phyloP scores from a whole-genome alignment of 2,113 vertebrate genomes.

The Arizona elegans region DNA sequence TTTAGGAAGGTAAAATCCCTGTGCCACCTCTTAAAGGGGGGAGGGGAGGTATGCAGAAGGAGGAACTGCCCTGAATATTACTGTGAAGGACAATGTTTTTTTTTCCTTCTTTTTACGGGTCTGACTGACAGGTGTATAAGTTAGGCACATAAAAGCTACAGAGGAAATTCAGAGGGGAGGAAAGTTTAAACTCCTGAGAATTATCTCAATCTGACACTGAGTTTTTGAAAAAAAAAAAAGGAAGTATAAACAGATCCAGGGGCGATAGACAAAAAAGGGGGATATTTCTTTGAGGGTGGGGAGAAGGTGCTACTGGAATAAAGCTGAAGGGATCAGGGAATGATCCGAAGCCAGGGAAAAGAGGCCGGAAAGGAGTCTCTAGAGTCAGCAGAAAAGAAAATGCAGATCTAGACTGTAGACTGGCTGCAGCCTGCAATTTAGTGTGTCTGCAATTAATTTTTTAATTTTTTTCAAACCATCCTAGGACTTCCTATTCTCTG shows the following conservation, averaged over 20 bases:
- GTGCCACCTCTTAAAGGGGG: background rate
- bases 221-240: background rate
- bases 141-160: background rate
- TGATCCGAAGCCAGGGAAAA: background rate
- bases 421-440: background rate
- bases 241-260: background rate
- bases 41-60: background rate
- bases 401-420: background rate
- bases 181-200: background rate
- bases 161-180: background rate
- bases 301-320: background rate
- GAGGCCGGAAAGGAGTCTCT: background rate
- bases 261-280: background rate
- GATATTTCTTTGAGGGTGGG: background rate
- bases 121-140: background rate
- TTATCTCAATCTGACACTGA: background rate
- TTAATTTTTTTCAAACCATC: background rate
- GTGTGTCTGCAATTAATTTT: background rate
- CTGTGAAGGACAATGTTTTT: background rate
- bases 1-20: background rate
- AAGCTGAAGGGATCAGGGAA: background rate
- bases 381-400: background rate
- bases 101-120: background rate
- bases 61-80: background rate
- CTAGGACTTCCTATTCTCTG: background rate